Conservation (phyloP, 64 coral and sea anemone species). For the Dendrophyllia cribrosa region DNA sequence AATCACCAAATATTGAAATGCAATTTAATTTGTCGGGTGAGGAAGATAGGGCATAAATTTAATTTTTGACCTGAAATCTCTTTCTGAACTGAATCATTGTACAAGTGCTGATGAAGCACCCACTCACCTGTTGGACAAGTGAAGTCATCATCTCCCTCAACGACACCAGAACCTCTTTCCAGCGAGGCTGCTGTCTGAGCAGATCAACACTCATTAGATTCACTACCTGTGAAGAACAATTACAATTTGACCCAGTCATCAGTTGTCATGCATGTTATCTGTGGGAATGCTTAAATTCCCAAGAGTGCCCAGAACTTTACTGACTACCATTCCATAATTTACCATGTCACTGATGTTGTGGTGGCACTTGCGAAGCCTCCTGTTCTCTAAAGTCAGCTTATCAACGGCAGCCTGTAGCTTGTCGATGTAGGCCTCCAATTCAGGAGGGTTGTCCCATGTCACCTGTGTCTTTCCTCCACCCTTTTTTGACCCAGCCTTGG, state of each 20-base stretch:
- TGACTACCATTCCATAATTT: background rate
- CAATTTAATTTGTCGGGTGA: too few species aligned
- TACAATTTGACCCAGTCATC: background rate
- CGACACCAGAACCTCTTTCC: constrained; percentile 92
- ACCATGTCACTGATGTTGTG: constrained; percentile 96
- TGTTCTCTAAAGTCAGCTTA: constrained; percentile 91
- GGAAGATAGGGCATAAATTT: too few species aligned
- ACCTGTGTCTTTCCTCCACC: constrained; percentile 86
- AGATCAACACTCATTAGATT: constrained; percentile 95
- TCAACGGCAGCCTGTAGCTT: constrained; percentile 95
- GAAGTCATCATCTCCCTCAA: constrained; percentile 88
- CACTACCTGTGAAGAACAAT: constrained; percentile 69
- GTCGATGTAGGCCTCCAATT: constrained; percentile 95
- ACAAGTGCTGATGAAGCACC: too few species aligned
- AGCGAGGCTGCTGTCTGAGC: constrained; percentile 90
- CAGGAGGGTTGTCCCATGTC: constrained; percentile 95
- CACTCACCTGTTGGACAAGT: constrained; percentile 96
- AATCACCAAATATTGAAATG: too few species aligned
- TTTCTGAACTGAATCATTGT: too few species aligned
- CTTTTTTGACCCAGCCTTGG: constrained; percentile 86
- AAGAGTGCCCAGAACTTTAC: too few species aligned
- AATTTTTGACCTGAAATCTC: too few species aligned
- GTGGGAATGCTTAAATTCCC: too few species aligned
- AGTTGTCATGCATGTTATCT: too few species aligned
- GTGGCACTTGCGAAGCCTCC: constrained; percentile 94